Percentiles rank a stretch among this genome's conserved stretches.
Evolutionary conservation across 2,797 vertebrate genomes (phyloP).

Genomic region (Gambelia wislizenii): DNA sequence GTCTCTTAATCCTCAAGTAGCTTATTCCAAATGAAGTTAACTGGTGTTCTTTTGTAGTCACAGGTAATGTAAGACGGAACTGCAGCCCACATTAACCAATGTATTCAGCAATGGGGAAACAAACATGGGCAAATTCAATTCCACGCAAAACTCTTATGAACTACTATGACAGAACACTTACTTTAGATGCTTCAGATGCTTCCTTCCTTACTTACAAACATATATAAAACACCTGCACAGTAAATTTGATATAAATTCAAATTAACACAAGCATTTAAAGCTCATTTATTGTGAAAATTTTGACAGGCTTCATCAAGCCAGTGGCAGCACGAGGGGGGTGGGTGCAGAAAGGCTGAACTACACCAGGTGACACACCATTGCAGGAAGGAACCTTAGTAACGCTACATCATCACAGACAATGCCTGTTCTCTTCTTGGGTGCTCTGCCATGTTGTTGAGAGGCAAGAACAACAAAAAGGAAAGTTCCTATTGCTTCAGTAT

Average conservation of each 20-base stretch:
- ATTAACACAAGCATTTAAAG: not conserved
- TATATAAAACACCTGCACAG: not conserved
- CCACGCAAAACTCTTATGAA: conserved; percentile 4
- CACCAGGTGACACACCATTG: no score
- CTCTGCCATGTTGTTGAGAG: not conserved
- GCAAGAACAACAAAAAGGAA: not conserved
- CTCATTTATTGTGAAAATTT: not conserved
- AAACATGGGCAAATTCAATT: not conserved
- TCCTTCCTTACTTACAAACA: not conserved
- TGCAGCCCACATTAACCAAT: not conserved
- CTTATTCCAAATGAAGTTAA: not conserved
- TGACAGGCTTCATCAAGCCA: not conserved
- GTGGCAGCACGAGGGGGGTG: no score
- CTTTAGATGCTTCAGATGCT: not conserved
- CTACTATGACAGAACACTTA: not conserved
- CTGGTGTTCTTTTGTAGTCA: not conserved
- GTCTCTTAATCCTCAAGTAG: no score
- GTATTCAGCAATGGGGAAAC: not conserved
- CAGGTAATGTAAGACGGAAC: not conserved
- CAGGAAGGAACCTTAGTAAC: no score
- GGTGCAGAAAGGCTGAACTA: no score
- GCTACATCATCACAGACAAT: not conserved
- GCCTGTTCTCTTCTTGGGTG: no score
- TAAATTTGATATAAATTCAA: not conserved
- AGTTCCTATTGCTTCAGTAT: not conserved